Percentiles rank a stretch among this genome's conserved stretches.
Conservation (phyloP, 1,140 invertebrate species). For the Drosophila bipectinata region DNA sequence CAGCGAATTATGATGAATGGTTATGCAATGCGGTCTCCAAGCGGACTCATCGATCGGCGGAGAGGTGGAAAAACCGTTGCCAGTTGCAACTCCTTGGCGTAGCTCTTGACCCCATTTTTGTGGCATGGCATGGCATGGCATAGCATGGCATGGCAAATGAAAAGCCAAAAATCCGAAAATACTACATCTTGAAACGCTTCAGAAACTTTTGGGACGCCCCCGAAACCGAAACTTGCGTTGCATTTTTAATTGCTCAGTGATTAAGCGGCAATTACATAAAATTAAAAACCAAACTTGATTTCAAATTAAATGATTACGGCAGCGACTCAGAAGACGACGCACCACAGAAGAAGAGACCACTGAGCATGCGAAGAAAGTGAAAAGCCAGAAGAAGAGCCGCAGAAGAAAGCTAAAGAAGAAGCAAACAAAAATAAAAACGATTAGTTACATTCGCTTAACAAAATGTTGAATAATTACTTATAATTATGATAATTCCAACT, state of each 20-base stretch:
- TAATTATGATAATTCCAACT: constrained; percentile 76
- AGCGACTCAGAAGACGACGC: constrained; percentile 20
- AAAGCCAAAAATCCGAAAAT: constrained; percentile 13
- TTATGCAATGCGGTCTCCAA: constrained; percentile 58
- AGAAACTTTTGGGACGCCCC: constrained; percentile 39
- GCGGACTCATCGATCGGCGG: constrained; percentile 25
- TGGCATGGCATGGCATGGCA: constrained; percentile 26
- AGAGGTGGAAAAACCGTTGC: constrained; percentile 43
- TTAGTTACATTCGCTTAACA: constrained; percentile 74
- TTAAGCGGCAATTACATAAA: constrained; percentile 77
- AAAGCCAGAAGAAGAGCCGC: constrained; percentile 33
- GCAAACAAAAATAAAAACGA: constrained; percentile 24
- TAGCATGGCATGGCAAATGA: constrained; percentile 15
- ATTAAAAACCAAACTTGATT: constrained; percentile 65
- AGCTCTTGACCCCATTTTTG: constrained; percentile 73
- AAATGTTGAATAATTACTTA: constrained; percentile 76
- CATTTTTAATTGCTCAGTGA: constrained; percentile 75
- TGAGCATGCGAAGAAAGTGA: constrained; percentile 47
- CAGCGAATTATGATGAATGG: constrained; percentile 78
- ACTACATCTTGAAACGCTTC: constrained; percentile 38
- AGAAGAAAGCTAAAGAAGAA: constrained; percentile 22
- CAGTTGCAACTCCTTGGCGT: constrained; percentile 37
- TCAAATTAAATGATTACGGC: constrained; percentile 74
- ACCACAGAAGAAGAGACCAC: constrained; percentile 12
- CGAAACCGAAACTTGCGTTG: constrained; percentile 49